Evolutionary conservation across 1,140 invertebrate species (phyloP).

Genomic region (Psix sp.): DNA sequence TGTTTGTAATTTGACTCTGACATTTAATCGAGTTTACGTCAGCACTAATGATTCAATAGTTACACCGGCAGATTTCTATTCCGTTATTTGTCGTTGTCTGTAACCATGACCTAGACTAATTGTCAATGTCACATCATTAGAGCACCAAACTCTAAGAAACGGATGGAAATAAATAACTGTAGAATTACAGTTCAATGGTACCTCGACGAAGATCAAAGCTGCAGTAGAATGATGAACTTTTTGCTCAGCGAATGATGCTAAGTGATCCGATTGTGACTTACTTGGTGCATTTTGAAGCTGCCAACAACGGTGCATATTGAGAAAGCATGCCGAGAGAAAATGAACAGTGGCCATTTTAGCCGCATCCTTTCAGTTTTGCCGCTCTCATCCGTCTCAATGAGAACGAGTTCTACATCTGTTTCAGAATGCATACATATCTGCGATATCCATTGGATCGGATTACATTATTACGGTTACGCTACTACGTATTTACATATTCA

Average conservation of each 20-base stretch:
- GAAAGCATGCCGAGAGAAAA: constrained; percentile 2
- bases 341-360: constrained; percentile 5
- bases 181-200: background rate
- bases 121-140: constrained; percentile 19
- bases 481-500: too few species aligned
- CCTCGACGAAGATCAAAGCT: too few species aligned
- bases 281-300: too few species aligned
- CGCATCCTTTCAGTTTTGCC: background rate
- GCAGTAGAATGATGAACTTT: too few species aligned
- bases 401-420: constrained; percentile 19
- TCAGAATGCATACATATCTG: too few species aligned
- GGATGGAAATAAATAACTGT: background rate
- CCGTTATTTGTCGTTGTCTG: constrained; percentile 41
- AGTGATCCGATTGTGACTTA: too few species aligned
- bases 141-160: constrained; percentile 1
- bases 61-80: constrained; percentile 20
- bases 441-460: too few species aligned
- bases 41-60: constrained; percentile 27
- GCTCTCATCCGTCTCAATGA: constrained; percentile 19
- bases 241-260: too few species aligned
- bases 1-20: constrained; percentile 31
- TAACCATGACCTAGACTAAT: constrained; percentile 50
- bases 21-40: constrained; percentile 26
- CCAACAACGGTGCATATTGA: too few species aligned
- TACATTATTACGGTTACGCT: too few species aligned